Evolutionary conservation across 2,797 vertebrate genomes (phyloP), one percentile per base, ranked within the genome.

Genomic region (Smutsia temminckii): DNA sequence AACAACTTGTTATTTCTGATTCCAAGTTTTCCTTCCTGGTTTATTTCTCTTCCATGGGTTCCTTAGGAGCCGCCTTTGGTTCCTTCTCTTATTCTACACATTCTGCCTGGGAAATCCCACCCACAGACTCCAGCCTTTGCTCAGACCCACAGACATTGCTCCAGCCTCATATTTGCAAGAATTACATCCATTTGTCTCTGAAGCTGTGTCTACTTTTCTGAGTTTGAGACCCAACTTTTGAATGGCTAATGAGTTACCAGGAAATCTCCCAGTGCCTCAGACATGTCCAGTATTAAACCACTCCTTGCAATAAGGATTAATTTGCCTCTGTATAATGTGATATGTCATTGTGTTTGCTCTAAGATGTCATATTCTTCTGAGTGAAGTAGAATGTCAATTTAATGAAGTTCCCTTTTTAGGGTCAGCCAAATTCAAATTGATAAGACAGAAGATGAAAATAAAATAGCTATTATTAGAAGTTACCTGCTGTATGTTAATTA

Each of bases 391-490:
- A 80, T 61, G 49, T 5, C 61, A 71, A 49, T 75, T 88, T 78
- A 75, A n/a, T 11, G 37, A 87, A 57, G 83, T 51, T 59, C 34
- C 16, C 49, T 91, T 94, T 85, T 85, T 55, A 53, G n/a, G 34
- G 27, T 49, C n/a, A 57, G 84, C 49, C 53, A 87, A 75, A 94
- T 86, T 80, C 46, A 89, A 94, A 95, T 85, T 78, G 37, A 37
- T 63, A 63, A 80, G 32, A 91, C 46, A 46, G 25, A 91, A 29
- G n/a, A 46, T 79, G 85, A 46, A 95, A 95, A 89, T 51, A 93
- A 89, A 96, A 77, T 55, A 61, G 34, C 69, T 85, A 63, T 86
- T 96, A 85, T 89, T 91, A 72, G 18, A 80, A 77, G 37, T 87
- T 57, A 90, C 59, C 78, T 87, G 20, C 53, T 95, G 29, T 10